These are phyloP conservation scores for Pachyramphus minor DNA, from an alignment of 2,113 vertebrate species.

Conservation along the genomic window DNA sequence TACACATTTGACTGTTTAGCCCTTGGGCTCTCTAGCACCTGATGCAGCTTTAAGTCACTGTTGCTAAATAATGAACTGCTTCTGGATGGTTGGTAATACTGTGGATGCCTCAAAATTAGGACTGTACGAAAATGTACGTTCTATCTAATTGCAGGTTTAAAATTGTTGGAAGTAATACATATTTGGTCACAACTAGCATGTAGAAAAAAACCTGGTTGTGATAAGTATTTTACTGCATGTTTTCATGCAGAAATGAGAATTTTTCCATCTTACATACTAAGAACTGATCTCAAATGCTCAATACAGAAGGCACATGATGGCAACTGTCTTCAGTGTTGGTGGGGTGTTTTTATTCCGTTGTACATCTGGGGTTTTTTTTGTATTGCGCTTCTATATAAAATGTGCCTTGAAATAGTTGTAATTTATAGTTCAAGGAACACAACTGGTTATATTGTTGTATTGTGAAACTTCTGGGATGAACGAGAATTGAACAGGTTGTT, in stretches of 20 bases:
- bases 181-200: conserved; percentile 71
- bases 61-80: conserved; percentile 73
- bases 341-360: conserved; percentile 73
- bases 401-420: conserved; percentile 79
- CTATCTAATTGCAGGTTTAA: conserved; percentile 61
- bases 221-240: conserved; percentile 54
- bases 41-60: conserved; percentile 68
- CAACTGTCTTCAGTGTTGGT: conserved; percentile 71
- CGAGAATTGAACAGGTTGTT: conserved; percentile 56
- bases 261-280: conserved; percentile 33
- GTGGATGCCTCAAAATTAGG: conserved; percentile 66
- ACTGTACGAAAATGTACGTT: conserved; percentile 71
- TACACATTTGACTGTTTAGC: conserved; percentile 63
- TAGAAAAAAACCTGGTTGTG: conserved; percentile 70
- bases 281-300: conserved; percentile 33
- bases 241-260: conserved; percentile 60
- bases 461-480: conserved; percentile 63
- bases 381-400: conserved; percentile 73
- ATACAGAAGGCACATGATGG: conserved; percentile 64
- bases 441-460: conserved; percentile 69
- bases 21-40: conserved; percentile 55
- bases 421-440: conserved; percentile 69
- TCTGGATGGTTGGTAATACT: conserved; percentile 71
- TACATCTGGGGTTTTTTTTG: conserved; percentile 65
- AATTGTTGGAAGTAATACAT: conserved; percentile 62